A percentile compares a stretch with the other conserved stretches of the same genome.
These are phyloP conservation scores for Hemicrepidius hirtus DNA, from an alignment of 2,888 invertebrate genomes.

Conservation along the genomic window DNA sequence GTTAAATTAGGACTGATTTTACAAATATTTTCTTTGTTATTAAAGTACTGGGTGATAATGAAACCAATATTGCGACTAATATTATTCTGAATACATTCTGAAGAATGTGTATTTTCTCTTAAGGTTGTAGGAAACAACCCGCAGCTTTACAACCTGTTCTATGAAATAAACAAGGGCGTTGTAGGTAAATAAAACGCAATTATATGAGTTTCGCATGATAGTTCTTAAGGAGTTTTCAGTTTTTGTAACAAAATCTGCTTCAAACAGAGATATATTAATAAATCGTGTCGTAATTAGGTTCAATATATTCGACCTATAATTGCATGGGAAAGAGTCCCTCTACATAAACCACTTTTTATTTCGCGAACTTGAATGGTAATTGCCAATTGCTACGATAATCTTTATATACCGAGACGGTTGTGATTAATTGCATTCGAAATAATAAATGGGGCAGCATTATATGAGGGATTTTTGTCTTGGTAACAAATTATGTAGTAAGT, in stretches of 20 bases:
- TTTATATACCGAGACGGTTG: conserved; percentile 18
- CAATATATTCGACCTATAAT: conserved; percentile 49
- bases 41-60: too few species aligned
- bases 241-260: conserved; percentile 30
- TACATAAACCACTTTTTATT: conserved; percentile 51
- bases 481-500: conserved; percentile 32
- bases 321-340: conserved; percentile 51
- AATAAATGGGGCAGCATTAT: conserved; percentile 7
- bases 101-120: too few species aligned
- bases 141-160: too few species aligned
- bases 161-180: too few species aligned
- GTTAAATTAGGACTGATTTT: too few species aligned
- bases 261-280: conserved; percentile 49
- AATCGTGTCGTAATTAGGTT: conserved; percentile 49
- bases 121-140: too few species aligned
- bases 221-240: conserved; percentile 30
- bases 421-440: conserved; percentile 40
- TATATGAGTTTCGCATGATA: conserved; percentile 36
- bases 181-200: conserved; percentile 33
- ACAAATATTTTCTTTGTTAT: too few species aligned
- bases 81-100: too few species aligned
- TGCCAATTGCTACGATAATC: conserved; percentile 27
- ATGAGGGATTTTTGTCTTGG: background rate
- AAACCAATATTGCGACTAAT: too few species aligned
- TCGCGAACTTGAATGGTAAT: conserved; percentile 40